Conservation (phyloP, 1,140 invertebrate genomes). For the Glossosoma conforme region DNA sequence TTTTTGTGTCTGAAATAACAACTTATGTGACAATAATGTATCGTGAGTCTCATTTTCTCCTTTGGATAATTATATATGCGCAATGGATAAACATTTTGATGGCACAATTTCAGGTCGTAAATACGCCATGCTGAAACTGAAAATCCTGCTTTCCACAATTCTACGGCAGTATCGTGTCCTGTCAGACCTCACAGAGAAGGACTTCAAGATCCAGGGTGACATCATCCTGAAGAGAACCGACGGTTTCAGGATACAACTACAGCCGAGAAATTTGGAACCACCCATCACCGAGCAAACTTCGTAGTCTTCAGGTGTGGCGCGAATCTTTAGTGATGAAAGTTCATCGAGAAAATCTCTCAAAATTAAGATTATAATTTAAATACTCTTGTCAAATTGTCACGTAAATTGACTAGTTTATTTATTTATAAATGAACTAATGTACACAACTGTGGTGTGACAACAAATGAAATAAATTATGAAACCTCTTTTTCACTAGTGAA, state of each 20-base stretch:
- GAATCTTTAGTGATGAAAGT: too few species aligned
- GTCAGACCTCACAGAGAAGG: conserved; percentile 62
- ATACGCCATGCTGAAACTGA: conserved; percentile 83
- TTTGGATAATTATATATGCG: neutral
- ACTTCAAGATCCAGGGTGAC: conserved; percentile 73
- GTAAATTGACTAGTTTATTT: too few species aligned
- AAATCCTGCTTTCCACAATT: conserved; percentile 81
- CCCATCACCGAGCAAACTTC: neutral
- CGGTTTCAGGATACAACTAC: conserved; percentile 66
- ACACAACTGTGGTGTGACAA: too few species aligned
- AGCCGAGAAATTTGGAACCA: conserved; percentile 48
- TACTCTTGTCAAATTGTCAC: too few species aligned
- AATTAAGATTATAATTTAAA: too few species aligned
- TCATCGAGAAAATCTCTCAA: too few species aligned
- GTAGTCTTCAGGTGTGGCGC: neutral
- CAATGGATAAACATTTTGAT: neutral
- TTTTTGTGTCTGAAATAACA: neutral
- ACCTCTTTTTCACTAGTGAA: too few species aligned
- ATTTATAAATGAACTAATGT: too few species aligned
- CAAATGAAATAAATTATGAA: too few species aligned
- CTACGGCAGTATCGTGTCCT: conserved; percentile 73
- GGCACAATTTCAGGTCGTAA: conserved; percentile 69
- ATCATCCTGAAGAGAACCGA: conserved; percentile 78
- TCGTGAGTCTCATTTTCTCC: neutral
- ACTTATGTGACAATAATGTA: neutral